These are phyloP conservation scores for Blennius ocellaris DNA, from an alignment of 2,113 vertebrate genomes.

Conservation along the genomic window DNA sequence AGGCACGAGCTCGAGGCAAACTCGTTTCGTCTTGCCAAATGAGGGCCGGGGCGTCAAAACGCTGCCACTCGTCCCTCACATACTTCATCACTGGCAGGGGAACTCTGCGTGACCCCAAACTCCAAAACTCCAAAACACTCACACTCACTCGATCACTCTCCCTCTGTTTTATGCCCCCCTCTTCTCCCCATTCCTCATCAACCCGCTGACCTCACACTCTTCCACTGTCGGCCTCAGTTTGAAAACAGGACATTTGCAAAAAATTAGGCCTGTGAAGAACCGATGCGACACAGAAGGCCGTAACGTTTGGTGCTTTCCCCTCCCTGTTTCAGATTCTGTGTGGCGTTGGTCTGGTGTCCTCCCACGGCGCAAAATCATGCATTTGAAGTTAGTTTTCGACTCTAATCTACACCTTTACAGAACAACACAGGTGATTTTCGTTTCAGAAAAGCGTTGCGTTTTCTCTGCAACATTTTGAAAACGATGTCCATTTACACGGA, in stretches of 20 bases:
- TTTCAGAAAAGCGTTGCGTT: too few species aligned
- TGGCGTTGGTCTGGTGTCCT: too few species aligned
- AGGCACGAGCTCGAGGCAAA: not conserved
- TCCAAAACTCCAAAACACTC: constrained; percentile 16
- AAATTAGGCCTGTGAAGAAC: not conserved
- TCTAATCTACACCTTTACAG: too few species aligned
- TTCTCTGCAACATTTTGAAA: too few species aligned
- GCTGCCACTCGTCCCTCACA: constrained; percentile 39
- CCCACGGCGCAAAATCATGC: too few species aligned
- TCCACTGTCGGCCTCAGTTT: constrained; percentile 8
- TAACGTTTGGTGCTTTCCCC: too few species aligned
- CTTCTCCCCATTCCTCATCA: constrained; percentile 32
- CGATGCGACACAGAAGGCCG: too few species aligned
- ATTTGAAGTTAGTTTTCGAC: too few species aligned
- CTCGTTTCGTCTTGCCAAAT: not conserved
- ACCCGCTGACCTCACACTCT: constrained; percentile 53
- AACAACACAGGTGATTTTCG: too few species aligned
- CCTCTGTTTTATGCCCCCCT: constrained; percentile 11
- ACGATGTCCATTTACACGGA: too few species aligned
- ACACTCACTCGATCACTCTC: constrained; percentile 12
- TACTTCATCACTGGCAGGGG: constrained; percentile 32
- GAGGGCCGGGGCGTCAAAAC: constrained; percentile 18
- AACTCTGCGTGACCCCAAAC: constrained; percentile 60
- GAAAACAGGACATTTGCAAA: not conserved
- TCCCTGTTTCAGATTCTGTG: too few species aligned